Evolutionary conservation across 2,888 invertebrate species (phyloP).

Genomic region (Venusia cambrica): DNA sequence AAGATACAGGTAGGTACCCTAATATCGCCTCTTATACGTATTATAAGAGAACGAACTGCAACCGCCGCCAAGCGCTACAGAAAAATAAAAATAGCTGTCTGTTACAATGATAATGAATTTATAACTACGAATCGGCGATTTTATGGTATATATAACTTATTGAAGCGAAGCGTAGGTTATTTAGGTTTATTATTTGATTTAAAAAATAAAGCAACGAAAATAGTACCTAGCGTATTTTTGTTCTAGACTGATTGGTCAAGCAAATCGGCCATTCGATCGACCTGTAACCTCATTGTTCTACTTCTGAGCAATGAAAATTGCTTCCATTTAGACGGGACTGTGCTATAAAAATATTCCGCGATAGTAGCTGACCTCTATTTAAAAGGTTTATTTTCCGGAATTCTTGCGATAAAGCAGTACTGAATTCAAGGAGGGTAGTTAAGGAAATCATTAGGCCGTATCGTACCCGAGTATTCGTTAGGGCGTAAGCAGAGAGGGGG

Average conservation of each 20-base stretch:
- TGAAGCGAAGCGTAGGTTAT: conserved; percentile 23
- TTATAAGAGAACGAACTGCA: no score
- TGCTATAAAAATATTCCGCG: conserved; percentile 8
- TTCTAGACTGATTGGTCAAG: no score
- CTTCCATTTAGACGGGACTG: background rate
- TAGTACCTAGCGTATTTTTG: no score
- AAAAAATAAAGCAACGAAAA: conserved; percentile 3
- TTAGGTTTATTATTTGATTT: conserved; percentile 12
- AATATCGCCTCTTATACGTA: no score
- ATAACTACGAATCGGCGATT: no score
- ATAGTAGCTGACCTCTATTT: conserved; percentile 15
- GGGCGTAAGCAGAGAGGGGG: conserved; percentile 29
- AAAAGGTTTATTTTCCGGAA: conserved; percentile 14
- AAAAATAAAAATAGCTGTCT: no score
- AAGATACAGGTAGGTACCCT: no score
- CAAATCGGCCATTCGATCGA: no score
- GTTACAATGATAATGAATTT: no score
- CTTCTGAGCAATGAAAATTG: background rate
- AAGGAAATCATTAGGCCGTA: conserved; percentile 45
- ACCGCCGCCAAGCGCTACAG: no score
- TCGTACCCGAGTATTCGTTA: conserved; percentile 38
- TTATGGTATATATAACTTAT: conserved; percentile 34
- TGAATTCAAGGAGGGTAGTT: conserved; percentile 27
- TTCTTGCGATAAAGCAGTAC: conserved; percentile 19
- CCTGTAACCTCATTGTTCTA: background rate